Conservation (phyloP, 1,140 invertebrate species). For the Trachymyrmex cornetzi region DNA sequence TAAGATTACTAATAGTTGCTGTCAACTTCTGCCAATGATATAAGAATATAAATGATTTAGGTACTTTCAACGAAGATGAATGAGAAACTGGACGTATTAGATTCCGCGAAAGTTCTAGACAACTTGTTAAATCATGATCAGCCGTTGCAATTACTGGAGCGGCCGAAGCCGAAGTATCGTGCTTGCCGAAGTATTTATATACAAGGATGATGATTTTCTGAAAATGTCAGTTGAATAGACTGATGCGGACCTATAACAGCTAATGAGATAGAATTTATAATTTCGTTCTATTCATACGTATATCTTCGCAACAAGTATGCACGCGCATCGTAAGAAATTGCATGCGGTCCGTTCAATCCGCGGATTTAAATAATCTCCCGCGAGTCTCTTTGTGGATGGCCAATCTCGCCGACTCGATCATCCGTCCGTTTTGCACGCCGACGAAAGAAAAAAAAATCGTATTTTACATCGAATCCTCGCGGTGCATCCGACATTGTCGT, state of each 20-base stretch:
- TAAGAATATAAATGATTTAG: conserved; percentile 64
- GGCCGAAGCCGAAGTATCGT: background rate
- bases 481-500: conserved; percentile 14
- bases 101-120: conserved; percentile 52
- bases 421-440: conserved; percentile 63
- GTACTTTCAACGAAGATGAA: conserved; percentile 55
- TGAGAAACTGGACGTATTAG: conserved; percentile 48
- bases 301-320: background rate
- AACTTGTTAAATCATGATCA: conserved; percentile 54
- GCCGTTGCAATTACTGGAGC: conserved; percentile 42
- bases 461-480: conserved; percentile 13
- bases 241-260: conserved; percentile 26
- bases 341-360: conserved; percentile 27
- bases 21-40: conserved; percentile 56
- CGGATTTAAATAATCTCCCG: conserved; percentile 73
- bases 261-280: conserved; percentile 47
- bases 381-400: conserved; percentile 58
- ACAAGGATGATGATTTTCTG: conserved; percentile 37
- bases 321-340: conserved; percentile 25
- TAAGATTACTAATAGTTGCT: conserved; percentile 57
- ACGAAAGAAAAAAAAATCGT: conserved; percentile 33
- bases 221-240: conserved; percentile 36
- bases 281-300: conserved; percentile 34
- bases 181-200: conserved; percentile 14
- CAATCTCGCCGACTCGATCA: conserved; percentile 70